Evolutionary conservation across 1,140 invertebrate genomes (phyloP).

Genomic region (Zeugodacus cucurbitae): DNA sequence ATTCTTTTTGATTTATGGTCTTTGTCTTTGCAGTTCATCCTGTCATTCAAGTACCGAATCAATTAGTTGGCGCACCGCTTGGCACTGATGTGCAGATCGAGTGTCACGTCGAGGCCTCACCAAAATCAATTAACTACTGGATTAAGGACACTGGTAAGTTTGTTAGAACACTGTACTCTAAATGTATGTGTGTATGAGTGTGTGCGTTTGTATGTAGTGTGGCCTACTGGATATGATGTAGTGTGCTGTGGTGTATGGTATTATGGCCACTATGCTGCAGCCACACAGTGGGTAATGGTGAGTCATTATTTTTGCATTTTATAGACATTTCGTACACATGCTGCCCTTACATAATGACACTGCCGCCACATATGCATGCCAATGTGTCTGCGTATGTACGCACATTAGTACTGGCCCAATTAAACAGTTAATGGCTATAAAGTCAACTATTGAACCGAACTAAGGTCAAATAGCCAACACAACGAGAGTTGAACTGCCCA

Average conservation of each 20-base stretch:
- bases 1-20: conserved; percentile 43
- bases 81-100: conserved; percentile 88
- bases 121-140: conserved; percentile 91
- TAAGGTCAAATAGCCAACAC: conserved; percentile 23
- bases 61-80: conserved; percentile 87
- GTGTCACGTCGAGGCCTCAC: conserved; percentile 89
- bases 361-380: not conserved
- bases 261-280: not conserved
- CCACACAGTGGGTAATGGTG: not conserved
- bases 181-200: not conserved
- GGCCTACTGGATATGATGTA: not conserved
- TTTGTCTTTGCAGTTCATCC: conserved; percentile 80
- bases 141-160: conserved; percentile 79
- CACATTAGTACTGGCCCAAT: conserved; percentile 4
- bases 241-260: not conserved
- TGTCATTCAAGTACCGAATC: conserved; percentile 88
- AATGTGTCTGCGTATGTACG: not conserved
- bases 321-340: conserved; percentile 43
- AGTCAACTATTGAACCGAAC: not conserved
- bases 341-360: not conserved
- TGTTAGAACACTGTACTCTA: not conserved
- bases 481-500: not conserved
- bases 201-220: not conserved
- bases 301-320: conserved; percentile 44
- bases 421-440: conserved; percentile 22